Evolutionary conservation across 2,797 vertebrate species (phyloP).

Genomic region (Fundulus diaphanus): DNA sequence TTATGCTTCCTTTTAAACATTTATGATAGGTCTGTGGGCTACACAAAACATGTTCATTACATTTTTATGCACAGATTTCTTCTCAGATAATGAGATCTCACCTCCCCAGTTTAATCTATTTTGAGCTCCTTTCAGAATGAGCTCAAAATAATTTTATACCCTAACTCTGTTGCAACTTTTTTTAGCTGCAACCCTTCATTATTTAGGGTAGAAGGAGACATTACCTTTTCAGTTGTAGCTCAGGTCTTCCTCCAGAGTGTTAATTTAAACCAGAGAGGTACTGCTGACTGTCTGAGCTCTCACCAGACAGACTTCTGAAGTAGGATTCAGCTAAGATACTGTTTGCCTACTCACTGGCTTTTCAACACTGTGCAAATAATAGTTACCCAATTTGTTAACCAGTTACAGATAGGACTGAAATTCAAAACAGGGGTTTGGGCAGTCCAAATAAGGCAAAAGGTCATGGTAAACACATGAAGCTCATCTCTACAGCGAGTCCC

Average conservation of each 20-base stretch:
- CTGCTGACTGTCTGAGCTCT: background rate
- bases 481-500: background rate
- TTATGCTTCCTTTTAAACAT: too few species aligned
- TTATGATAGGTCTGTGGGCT: too few species aligned
- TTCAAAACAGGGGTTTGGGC: background rate
- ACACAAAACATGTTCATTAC: too few species aligned
- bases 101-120: too few species aligned
- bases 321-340: background rate
- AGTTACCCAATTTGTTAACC: background rate
- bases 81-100: too few species aligned
- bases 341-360: background rate
- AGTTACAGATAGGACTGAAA: background rate
- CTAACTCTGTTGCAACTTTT: too few species aligned
- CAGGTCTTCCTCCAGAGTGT: background rate
- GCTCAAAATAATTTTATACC: too few species aligned
- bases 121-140: too few species aligned
- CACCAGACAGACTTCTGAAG: background rate
- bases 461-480: background rate
- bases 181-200: background rate
- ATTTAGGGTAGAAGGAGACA: background rate
- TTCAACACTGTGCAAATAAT: background rate
- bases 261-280: background rate
- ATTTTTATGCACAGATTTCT: too few species aligned
- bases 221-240: background rate
- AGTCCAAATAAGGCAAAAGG: background rate